Base-by-base conservation (phyloP, 2,113 vertebrate genomes). In the Formicarius rufipectus region DNA sequence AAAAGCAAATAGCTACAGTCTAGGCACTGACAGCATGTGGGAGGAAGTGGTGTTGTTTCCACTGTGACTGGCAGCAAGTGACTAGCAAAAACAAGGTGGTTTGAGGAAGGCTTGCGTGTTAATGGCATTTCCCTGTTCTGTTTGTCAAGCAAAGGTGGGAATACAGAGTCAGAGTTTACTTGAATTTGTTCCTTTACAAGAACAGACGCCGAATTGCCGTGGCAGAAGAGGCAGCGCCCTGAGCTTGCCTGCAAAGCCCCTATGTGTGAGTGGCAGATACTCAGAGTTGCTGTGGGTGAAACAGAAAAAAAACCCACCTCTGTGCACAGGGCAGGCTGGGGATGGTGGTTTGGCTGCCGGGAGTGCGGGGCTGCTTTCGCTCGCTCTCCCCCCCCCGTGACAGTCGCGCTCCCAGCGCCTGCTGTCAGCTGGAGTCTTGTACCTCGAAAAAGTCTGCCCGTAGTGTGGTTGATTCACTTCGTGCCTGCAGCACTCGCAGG, bases 31-130 rank as follows among this genome's bases (percentile, higher is more conserved):
- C 96, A 96, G 95, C 96, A 95, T 96, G 97, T 97, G 98, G 97
- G 93, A 98, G 98, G 98, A 98, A 98, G 98, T 97, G 97, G 96
- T 97, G 95, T 85, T 95, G 97, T 98, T 98, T 98, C 98, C 98
- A 98, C 92, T 97, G 90, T 97, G 96, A 97, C 96, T 96, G 95
- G 96, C 97, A 97, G 96, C 11, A 33, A 83, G 89, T 25, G 82
- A 93, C 93, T 76, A 90, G 96, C 97, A 17, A 98, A 98, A 98
- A 98, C 98, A 98, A 97, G 94, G 97, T 85, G 94, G 97, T 95
- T 96, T 96, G 95, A 97, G 98, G 97, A 97, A 94, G 72, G 88
- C 91, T 93, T 95, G 95, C 64, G 97, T 97, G 96, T 97, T 96
- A 85, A 80, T 92, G 98, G 98, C 97, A 98, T 98, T 98, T 98